A percentile compares a stretch with the other conserved stretches of the same genome.
Evolutionary conservation across 2,888 invertebrate species (phyloP).

Genomic region (Meteorus colon): DNA sequence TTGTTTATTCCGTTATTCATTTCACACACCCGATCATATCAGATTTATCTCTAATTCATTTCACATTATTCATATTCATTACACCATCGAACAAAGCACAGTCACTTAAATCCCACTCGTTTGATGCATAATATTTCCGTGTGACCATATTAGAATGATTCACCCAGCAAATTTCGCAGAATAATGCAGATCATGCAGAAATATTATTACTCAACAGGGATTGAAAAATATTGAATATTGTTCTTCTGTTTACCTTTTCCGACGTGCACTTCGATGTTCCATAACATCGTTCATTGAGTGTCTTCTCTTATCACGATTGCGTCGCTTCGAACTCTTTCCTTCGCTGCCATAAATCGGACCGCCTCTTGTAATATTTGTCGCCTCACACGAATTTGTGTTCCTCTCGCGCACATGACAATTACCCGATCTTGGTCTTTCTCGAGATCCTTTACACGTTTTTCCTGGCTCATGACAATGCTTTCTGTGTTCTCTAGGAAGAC

Average conservation of each 20-base stretch:
- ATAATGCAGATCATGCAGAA: too few relatives aligned
- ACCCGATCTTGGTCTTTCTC: conserved; percentile 58
- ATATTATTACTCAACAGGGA: too few relatives aligned
- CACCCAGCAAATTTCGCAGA: too few relatives aligned
- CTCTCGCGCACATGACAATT: conserved; percentile 51
- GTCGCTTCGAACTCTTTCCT: conserved; percentile 62
- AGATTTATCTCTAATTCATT: too few relatives aligned
- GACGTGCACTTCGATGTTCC: conserved; percentile 59
- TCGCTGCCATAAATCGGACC: conserved; percentile 64
- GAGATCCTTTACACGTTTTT: conserved; percentile 41
- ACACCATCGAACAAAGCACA: too few relatives aligned
- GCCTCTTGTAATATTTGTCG: conserved; percentile 49
- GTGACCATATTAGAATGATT: too few relatives aligned
- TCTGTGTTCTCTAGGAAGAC: conserved; percentile 66
- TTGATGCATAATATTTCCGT: too few relatives aligned
- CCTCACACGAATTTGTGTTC: conserved; percentile 37
- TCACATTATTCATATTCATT: too few relatives aligned
- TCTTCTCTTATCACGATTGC: conserved; percentile 67
- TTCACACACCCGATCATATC: too few relatives aligned
- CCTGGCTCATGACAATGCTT: conserved; percentile 52
- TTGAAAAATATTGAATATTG: too few relatives aligned
- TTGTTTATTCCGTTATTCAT: too few relatives aligned
- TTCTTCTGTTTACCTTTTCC: conserved; percentile 58
- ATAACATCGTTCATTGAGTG: conserved; percentile 68
- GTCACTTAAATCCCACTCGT: too few relatives aligned